These are phyloP conservation scores for Trachelus iudaicus DNA, from an alignment of 2,888 invertebrate species.

Conservation along the genomic window DNA sequence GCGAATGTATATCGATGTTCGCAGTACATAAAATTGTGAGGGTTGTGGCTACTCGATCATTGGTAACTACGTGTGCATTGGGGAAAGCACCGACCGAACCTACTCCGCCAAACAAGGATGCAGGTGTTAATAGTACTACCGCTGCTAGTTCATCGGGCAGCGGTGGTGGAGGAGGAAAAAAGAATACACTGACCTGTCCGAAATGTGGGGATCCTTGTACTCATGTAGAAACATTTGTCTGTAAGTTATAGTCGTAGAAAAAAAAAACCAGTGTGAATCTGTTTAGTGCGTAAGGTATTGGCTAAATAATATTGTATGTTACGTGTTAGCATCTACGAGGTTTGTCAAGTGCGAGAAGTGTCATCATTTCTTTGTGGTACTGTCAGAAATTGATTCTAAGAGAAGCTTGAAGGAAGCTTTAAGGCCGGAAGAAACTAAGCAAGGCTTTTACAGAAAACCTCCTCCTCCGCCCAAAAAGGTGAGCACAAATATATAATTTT, in stretches of 20 bases:
- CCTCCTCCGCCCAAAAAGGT: slow-evolving; percentile 95
- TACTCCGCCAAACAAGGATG: slow-evolving; percentile 53
- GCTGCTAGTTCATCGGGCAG: slow-evolving; percentile 29
- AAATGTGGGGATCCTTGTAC: slow-evolving; percentile 98
- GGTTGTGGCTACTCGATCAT: slow-evolving; percentile 51
- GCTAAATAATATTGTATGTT: neutral
- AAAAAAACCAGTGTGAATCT: neutral
- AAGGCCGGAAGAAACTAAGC: slow-evolving; percentile 74
- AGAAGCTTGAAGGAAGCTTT: slow-evolving; percentile 83
- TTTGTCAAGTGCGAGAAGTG: slow-evolving; percentile 99
- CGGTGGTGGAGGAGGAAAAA: slow-evolving; percentile 74
- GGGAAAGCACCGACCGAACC: slow-evolving; percentile 58
- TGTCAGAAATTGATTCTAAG: slow-evolving; percentile 93
- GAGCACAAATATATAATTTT: slow-evolving; percentile 17
- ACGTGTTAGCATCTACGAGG: slow-evolving; percentile 79
- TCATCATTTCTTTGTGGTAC: slow-evolving; percentile 96
- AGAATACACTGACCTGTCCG: slow-evolving; percentile 88
- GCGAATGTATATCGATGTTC: slow-evolving; percentile 1
- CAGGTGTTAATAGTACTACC: slow-evolving; percentile 31
- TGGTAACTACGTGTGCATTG: slow-evolving; percentile 49
- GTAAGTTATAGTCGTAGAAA: slow-evolving; percentile 66
- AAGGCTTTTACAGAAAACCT: slow-evolving; percentile 81
- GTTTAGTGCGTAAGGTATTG: neutral
- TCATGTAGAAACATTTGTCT: slow-evolving; percentile 96
- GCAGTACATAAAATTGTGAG: slow-evolving; percentile 60